Percentiles rank a stretch among this genome's conserved stretches.
Evolutionary conservation across 1,140 invertebrate species (phyloP).

Genomic region (Tetramorium alpestre): DNA sequence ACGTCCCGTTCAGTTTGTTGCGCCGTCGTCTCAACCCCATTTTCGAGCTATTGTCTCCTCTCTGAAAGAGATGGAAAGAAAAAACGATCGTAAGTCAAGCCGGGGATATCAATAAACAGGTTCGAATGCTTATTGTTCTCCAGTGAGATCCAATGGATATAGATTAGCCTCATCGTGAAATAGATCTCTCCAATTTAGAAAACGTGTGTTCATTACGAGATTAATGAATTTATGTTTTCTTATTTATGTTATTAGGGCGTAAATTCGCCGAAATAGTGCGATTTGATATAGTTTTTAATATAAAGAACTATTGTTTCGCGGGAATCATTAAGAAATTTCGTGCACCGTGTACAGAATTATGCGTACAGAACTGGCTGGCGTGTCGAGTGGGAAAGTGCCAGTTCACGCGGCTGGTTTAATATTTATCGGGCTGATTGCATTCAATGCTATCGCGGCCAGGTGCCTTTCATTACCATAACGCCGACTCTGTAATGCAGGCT

Average conservation of each 20-base stretch:
- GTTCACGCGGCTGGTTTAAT: constrained; percentile 45
- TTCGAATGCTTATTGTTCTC: neutral
- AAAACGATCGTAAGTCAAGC: neutral
- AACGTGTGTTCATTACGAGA: neutral
- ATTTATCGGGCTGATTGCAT: constrained; percentile 43
- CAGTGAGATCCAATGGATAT: neutral
- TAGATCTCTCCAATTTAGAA: neutral
- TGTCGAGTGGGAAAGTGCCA: constrained; percentile 17
- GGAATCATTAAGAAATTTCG: constrained; percentile 21
- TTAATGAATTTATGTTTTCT: neutral
- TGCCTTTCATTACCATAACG: constrained; percentile 28
- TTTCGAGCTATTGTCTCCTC: constrained; percentile 75
- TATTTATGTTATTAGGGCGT: neutral
- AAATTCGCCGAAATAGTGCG: neutral
- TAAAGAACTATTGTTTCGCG: neutral
- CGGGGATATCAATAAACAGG: neutral
- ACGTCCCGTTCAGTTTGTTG: constrained; percentile 75
- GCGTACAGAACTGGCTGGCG: neutral
- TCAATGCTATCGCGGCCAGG: constrained; percentile 27
- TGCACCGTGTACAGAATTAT: neutral
- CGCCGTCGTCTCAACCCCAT: constrained; percentile 81
- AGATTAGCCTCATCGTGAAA: neutral
- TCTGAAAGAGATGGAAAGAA: constrained; percentile 64
- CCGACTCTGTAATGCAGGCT: constrained; percentile 26
- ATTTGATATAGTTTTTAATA: neutral